A percentile compares a stretch with the other conserved stretches of the same genome.
These are phyloP conservation scores for Drosophila truncata DNA, from an alignment of 1,140 invertebrate species.

Conservation along the genomic window DNA sequence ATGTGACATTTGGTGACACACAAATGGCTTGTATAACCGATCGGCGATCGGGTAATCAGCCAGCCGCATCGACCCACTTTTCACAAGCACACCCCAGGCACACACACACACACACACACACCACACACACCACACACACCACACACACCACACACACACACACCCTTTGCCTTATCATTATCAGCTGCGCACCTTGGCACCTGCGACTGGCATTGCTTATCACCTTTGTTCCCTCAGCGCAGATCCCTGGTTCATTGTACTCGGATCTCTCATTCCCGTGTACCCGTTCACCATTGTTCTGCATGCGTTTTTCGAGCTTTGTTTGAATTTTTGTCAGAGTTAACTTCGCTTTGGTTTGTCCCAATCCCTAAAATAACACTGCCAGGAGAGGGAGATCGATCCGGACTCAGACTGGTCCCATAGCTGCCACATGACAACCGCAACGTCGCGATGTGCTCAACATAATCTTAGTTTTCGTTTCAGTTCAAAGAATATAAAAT, in stretches of 20 bases:
- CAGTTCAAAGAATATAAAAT: conserved; percentile 24
- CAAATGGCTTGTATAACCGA: conserved; percentile 54
- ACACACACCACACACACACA: not conserved
- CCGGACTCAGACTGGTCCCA: conserved; percentile 1
- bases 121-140: not conserved
- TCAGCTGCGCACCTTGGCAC: conserved; percentile 52
- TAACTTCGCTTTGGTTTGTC: conserved; percentile 14
- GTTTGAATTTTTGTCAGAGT: conserved; percentile 32
- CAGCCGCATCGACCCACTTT: conserved; percentile 61
- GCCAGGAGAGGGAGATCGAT: conserved; percentile 27
- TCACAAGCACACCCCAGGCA: not conserved
- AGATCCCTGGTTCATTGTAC: conserved; percentile 42
- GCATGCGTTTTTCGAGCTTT: conserved; percentile 50
- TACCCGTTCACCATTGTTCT: conserved; percentile 32
- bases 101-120: not conserved
- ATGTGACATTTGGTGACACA: conserved; percentile 48
- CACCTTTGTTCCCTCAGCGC: conserved; percentile 1
- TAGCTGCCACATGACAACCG: conserved; percentile 6
- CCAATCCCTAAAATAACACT: conserved; percentile 12
- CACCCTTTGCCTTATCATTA: conserved; percentile 20
- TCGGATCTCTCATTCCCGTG: not conserved
- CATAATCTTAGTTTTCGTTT: conserved; percentile 31
- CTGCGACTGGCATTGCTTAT: conserved; percentile 39
- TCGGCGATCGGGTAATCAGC: conserved; percentile 39
- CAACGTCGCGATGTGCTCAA: conserved; percentile 26